These are phyloP conservation scores for Panagrolaimus sp. DNA, from an alignment of 1,140 invertebrate species.

Conservation along the genomic window DNA sequence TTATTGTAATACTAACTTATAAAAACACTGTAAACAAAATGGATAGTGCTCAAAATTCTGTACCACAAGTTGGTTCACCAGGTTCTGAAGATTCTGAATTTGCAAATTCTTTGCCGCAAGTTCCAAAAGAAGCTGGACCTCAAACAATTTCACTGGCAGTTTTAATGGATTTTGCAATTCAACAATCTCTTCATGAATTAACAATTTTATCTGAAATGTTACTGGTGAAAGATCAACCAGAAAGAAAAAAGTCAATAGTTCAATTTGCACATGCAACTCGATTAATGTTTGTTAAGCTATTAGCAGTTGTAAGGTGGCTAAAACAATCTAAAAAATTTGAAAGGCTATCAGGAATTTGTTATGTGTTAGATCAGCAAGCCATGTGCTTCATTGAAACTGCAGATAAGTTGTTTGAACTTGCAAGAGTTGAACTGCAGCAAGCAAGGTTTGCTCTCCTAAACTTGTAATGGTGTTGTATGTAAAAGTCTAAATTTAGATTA, in stretches of 20 bases:
- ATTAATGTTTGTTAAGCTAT: conserved; percentile 83
- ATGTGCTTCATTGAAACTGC: conserved; percentile 91
- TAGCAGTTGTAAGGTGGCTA: conserved; percentile 95
- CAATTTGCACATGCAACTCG: conserved; percentile 87
- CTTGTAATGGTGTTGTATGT: neutral
- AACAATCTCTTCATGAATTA: conserved; percentile 92
- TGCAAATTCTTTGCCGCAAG: conserved; percentile 13
- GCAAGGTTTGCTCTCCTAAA: conserved; percentile 68
- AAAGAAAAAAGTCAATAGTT: conserved; percentile 94
- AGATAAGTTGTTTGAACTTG: conserved; percentile 85
- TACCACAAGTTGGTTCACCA: neutral
- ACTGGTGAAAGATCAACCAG: conserved; percentile 93
- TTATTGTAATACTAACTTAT: no score
- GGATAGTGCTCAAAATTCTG: conserved; percentile 48
- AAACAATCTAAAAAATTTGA: conserved; percentile 93
- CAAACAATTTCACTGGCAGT: conserved; percentile 72
- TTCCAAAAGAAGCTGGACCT: conserved; percentile 24
- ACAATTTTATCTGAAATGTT: conserved; percentile 86
- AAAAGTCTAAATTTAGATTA: conserved; percentile 61
- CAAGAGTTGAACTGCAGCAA: conserved; percentile 86
- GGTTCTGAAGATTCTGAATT: neutral
- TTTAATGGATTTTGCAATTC: conserved; percentile 89
- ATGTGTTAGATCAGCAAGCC: conserved; percentile 88
- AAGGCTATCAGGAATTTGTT: conserved; percentile 77
- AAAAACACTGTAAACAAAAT: neutral